A percentile compares a stretch with the other conserved stretches of the same genome.
These are phyloP conservation scores for Lacanobia wlatinum DNA, from an alignment of 2,888 invertebrate species.

Conservation along the genomic window DNA sequence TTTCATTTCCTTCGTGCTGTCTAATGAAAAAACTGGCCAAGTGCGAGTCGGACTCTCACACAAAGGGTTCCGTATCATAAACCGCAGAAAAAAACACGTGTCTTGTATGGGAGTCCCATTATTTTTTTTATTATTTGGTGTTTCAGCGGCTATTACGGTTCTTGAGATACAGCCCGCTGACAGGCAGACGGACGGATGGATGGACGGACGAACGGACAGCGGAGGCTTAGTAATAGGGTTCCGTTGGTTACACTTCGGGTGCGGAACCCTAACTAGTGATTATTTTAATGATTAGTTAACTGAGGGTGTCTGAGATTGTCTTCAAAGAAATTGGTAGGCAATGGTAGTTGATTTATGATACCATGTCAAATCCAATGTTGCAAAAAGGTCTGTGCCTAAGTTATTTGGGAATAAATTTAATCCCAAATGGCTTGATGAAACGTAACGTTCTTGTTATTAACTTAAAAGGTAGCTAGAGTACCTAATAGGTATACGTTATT, in stretches of 20 bases:
- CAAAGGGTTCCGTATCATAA: too few species aligned
- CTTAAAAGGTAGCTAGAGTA: background rate
- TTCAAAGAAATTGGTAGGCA: background rate
- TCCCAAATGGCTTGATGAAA: slow-evolving; percentile 13
- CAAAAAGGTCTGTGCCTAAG: slow-evolving; percentile 3
- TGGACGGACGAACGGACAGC: too few species aligned
- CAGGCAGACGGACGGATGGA: too few species aligned
- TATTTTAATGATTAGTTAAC: background rate
- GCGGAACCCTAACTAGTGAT: background rate
- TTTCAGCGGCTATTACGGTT: too few species aligned
- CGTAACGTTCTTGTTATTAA: background rate
- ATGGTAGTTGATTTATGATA: slow-evolving; percentile 8
- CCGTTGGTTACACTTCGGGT: too few species aligned
- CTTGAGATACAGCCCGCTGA: too few species aligned
- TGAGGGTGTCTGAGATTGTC: too few species aligned
- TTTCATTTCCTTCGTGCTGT: background rate
- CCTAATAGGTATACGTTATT: background rate
- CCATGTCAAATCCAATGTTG: slow-evolving; percentile 5
- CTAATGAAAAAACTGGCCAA: background rate
- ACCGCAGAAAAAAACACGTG: too few species aligned
- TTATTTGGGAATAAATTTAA: slow-evolving; percentile 9
- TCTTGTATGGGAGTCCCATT: too few species aligned
- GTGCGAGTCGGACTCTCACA: too few species aligned
- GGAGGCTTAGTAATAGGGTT: too few species aligned
- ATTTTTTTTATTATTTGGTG: too few species aligned